Evolutionary conservation across 2,888 invertebrate species (phyloP), one percentile per base, ranked within the genome.

Genomic region (Parnassius orleans): DNA sequence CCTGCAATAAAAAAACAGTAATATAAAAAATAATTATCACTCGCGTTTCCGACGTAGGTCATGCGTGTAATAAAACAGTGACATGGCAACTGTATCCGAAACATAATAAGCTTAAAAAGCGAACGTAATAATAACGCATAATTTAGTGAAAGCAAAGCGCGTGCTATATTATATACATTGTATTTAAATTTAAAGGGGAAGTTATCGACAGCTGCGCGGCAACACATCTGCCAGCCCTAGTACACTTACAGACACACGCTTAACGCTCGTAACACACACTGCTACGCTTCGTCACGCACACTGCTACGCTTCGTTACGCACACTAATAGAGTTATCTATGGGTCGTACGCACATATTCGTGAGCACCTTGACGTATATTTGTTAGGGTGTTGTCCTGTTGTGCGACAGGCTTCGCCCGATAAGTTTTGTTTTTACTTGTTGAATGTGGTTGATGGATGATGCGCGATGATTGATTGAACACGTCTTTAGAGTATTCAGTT

Each of bases 351-450:
- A 72, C 72, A 69, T 72, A 72, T 65, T 56, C 68, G 68, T 68
- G 70, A 73, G 63, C 78, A 79, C 80, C 78, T 80, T 77, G 75
- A 33, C 57, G 52, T 74, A 66, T 70, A 72, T 69, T 68, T 67
- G 71, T 76, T 54, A 80, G 86, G 86, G 85, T 81, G 86, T 79
- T 80, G 77, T 81, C 78, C 82, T 76, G 84, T 84, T 84, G 78
- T 70, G 68, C 66, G 64, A 64, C 66, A 85, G 85, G 83, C 82
- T 72, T 79, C 77, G 70, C 64, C 68, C 82, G 85, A 84, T 85
- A 87, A 82, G 76, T 87, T 88, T 89, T 88, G 90, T 90, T 90
- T 89, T 90, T 89, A 91, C 90, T 90, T 91, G 90, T 91, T 91
- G 90, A 89, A 87, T 86, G 81, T 80, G 74, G 75, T 84, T 90